phyloP scores from a whole-genome alignment of 35 echinoderm and acorn worm genomes.

The Holothuria glaberrima region DNA sequence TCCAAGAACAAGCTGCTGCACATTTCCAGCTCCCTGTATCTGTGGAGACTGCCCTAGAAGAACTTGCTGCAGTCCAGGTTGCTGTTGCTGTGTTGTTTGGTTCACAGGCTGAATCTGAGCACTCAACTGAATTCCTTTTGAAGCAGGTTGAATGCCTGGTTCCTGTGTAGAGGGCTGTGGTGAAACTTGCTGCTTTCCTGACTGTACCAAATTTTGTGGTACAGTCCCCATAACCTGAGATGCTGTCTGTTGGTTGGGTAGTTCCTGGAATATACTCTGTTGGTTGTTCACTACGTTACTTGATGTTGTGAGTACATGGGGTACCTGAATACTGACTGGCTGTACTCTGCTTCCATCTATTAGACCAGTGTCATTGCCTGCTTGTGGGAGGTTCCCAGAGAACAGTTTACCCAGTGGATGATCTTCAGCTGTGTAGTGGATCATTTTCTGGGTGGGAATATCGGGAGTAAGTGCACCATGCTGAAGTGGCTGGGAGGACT shows the following conservation, averaged over 20 bases:
- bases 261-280: neutral
- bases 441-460: slow-evolving; percentile 49
- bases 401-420: slow-evolving; percentile 2
- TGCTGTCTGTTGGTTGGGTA: neutral
- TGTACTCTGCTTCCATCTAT: neutral
- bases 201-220: neutral
- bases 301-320: too few relatives aligned
- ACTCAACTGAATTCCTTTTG: neutral
- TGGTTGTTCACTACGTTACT: too few relatives aligned
- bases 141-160: neutral
- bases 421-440: slow-evolving; percentile 47
- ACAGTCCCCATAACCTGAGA: neutral
- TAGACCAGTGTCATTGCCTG: neutral
- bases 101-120: slow-evolving; percentile 11
- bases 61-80: slow-evolving; percentile 22
- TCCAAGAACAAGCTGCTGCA: slow-evolving; percentile 15
- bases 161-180: neutral
- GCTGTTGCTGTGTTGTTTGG: neutral
- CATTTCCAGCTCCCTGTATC: neutral
- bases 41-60: neutral
- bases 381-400: too few relatives aligned
- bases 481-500: slow-evolving; percentile 33
- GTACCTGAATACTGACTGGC: neutral
- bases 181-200: neutral
- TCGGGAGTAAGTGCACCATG: slow-evolving; percentile 32